A percentile compares a stretch with the other conserved stretches of the same genome.
Evolutionary conservation across 2,113 vertebrate species (phyloP).

Genomic region (Elephantulus edwardii): DNA sequence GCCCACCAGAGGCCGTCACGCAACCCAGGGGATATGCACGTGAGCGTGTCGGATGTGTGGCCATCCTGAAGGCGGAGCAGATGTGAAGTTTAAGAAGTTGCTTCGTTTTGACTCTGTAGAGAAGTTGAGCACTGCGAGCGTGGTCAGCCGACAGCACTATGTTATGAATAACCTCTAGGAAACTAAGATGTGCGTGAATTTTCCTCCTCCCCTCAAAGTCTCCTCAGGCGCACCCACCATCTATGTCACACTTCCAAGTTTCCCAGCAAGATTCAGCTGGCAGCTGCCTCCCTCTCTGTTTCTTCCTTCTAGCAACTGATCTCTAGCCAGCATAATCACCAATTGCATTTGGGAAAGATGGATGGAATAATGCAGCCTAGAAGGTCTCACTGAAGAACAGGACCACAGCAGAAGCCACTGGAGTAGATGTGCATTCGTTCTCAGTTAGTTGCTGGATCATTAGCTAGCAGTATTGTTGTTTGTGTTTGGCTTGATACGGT

Average conservation of each 20-base stretch:
- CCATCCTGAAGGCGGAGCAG: accelerated
- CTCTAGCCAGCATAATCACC: constrained; percentile 44
- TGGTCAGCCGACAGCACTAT: constrained; percentile 48
- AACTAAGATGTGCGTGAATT: constrained; percentile 2
- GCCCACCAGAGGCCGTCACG: neutral
- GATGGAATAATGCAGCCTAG: neutral
- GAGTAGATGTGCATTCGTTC: constrained; percentile 1
- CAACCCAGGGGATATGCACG: accelerated
- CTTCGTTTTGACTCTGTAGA: constrained; percentile 56
- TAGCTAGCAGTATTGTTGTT: neutral
- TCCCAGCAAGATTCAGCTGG: constrained; percentile 59
- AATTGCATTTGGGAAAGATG: constrained; percentile 31
- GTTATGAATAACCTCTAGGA: constrained; percentile 50
- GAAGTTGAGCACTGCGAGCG: constrained; percentile 46
- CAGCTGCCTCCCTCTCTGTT: neutral
- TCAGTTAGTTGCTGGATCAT: neutral
- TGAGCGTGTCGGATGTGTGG: neutral
- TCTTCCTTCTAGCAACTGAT: constrained; percentile 41
- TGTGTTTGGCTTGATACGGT: too few species aligned
- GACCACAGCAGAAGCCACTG: neutral
- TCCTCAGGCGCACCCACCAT: constrained; percentile 31
- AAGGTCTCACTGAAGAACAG: constrained; percentile 31
- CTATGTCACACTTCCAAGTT: constrained; percentile 48
- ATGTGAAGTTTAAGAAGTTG: neutral
- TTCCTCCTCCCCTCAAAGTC: constrained; percentile 54